Conservation (phyloP, 2,888 invertebrate genomes). For the Petrolisthes manimaculis region DNA sequence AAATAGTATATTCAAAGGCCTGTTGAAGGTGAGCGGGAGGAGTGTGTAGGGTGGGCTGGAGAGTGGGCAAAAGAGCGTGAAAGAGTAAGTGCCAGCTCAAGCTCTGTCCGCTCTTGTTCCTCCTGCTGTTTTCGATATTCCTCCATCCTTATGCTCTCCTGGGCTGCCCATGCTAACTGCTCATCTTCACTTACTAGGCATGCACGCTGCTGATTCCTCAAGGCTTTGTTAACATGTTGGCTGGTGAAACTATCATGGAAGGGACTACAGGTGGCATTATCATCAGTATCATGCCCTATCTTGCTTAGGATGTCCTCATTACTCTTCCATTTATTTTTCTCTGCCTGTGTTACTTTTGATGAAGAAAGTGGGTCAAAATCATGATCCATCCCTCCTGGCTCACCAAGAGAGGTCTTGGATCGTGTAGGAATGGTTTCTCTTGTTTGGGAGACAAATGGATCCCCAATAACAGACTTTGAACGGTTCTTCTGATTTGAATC, state of each 20-base stretch:
- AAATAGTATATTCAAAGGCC: conserved; percentile 27
- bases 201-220: conserved; percentile 10
- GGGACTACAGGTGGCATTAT: conserved; percentile 25
- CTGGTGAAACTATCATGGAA: conserved; percentile 43
- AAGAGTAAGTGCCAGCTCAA: conserved; percentile 80
- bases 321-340: conserved; percentile 59
- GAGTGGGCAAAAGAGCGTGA: conserved; percentile 48
- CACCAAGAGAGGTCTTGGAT: conserved; percentile 63
- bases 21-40: conserved; percentile 56
- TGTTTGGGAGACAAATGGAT: conserved; percentile 53
- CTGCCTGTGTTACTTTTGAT: conserved; percentile 41
- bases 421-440: conserved; percentile 50
- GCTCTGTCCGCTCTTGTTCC: conserved; percentile 78
- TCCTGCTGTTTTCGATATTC: conserved; percentile 75
- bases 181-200: conserved; percentile 73
- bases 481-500: conserved; percentile 40
- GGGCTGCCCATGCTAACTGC: conserved; percentile 82
- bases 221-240: not conserved
- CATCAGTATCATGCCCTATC: not conserved
- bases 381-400: conserved; percentile 40
- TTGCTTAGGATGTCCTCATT: conserved; percentile 62
- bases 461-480: conserved; percentile 64
- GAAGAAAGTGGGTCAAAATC: conserved; percentile 64
- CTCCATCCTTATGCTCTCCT: conserved; percentile 78
- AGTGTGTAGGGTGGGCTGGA: conserved; percentile 11